Evolutionary conservation across 2,888 invertebrate species (phyloP), one percentile per base, ranked within the genome.

Genomic region (Orthosia gracilis): DNA sequence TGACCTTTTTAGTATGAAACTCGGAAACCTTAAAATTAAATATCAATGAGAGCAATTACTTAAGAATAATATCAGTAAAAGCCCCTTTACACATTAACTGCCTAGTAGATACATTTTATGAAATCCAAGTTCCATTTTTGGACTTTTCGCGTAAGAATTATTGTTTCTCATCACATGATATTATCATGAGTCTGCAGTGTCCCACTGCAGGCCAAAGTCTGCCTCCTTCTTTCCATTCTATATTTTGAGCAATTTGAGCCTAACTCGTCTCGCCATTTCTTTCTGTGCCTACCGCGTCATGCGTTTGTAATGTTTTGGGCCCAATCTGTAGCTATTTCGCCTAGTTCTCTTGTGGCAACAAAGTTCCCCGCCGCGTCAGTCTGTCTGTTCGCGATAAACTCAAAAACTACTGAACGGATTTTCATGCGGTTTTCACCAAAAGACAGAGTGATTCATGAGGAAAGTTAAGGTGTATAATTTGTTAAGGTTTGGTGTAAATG

Each of bases 11-110:
- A 12, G 5, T 59, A 18, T n/a, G n/a, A n/a, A 13, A n/a, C 40
- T 59, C 59, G 13, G 59, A 40, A 59, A 40, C 59, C 59, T 12
- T 31, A 40, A 59, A 61, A 59, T 45, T 45, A 61, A 40, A 59
- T 40, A 45, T 61, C n/a, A 61, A 61, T 45, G 40, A 61, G 21
- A 45, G 21, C 59, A 61, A 26, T 5, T 17, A 17, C 55, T 7
- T 17, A 50, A 17, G 23, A 23, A 23, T 55, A 61, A 13, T 45
- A 59, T 21, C 21, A 45, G 21, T 59, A 13, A 45, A 59, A 40
- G 40, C 21, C n/a, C 40, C 12, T 61, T 40, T 5, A 13, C 18
- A 31, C 3, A 26, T 57, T 26, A 26, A 23, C 26, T 57, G 17
- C 11, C 18, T 26, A 57, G 11, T 18, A 31, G 5, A 7, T 26